phyloP scores from a whole-genome alignment of 2,113 vertebrate species.

The Gulo gulo region DNA sequence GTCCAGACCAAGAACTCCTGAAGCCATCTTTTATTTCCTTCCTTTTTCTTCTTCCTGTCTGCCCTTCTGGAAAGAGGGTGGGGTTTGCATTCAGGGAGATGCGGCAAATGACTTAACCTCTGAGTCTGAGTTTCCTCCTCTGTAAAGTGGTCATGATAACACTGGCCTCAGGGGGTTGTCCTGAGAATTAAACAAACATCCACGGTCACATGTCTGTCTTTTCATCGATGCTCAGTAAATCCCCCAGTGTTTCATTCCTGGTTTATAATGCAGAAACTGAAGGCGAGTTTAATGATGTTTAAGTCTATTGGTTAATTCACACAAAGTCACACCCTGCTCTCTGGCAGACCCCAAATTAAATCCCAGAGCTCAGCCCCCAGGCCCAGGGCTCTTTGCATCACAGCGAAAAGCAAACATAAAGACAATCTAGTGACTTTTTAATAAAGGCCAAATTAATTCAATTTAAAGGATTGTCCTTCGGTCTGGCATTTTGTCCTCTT shows the following conservation, averaged over 20 bases:
- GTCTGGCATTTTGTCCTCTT: neutral
- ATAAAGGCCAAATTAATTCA: conserved; percentile 9
- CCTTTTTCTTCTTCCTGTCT: neutral
- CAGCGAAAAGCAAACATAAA: neutral
- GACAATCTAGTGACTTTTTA: neutral
- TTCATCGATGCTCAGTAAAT: neutral
- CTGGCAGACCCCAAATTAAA: neutral
- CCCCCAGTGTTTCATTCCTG: neutral
- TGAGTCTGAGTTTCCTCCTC: neutral
- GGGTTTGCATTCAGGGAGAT: neutral
- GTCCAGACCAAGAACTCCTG: neutral
- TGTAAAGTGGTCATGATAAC: neutral
- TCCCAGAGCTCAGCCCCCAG: neutral
- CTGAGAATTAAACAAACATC: neutral
- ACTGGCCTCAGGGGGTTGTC: neutral
- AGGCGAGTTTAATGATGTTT: neutral
- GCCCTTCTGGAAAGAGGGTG: neutral
- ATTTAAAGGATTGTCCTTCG: neutral
- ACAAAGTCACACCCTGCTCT: neutral
- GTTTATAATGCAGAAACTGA: neutral
- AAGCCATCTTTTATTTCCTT: neutral
- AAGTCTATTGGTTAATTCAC: neutral
- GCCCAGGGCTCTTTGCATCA: neutral
- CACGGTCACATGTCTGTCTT: accelerated
- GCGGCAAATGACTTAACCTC: neutral